Base-by-base conservation (phyloP, 2,113 vertebrate species). In the Nothocercus julius region DNA sequence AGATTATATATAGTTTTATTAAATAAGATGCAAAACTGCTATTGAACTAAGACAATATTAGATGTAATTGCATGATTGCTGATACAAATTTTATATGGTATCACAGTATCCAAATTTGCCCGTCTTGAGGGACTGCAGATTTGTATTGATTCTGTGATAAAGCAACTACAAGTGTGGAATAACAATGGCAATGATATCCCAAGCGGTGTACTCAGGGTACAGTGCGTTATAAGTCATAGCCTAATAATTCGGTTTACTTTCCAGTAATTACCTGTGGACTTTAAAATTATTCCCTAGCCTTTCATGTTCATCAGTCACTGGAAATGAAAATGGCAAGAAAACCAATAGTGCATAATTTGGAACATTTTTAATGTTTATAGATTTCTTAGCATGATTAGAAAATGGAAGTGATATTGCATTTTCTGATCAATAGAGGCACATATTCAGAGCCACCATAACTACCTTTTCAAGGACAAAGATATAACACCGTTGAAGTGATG, bases 141-240 rank as follows among this genome's bases (percentile, higher is more conserved):
- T 91, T 25, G 78, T 94, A 96, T 95, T 93, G 95, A 97, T 97
- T 97, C 89, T 86, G 30, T 95, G 59, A 96, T 97, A 95, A 96
- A 96, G 27, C 47, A 70, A 49, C 91, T 94, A 54, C 45, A 38
- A 42, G 21, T 82, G 45, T 82, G 89, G 89, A 96, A 95, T 94
- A 97, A 90, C 30, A 90, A 88, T 93, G 45, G 9, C 45, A 95
- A 49, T 88, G 77, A 77, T 54, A 22, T 83, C 66, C 27, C 76
- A 20, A 54, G 16, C 40, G 44, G 70, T 90, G 44, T 81, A 61
- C 49, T 47, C 63, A 28, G 27, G 34, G 14, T 82, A 51, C 63
- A 34, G n/a, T 38, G 16, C 80, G 47, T 68, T 90, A 61, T 47
- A 95, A 96, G 42, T 92, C 84, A 92, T 22, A 77, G 69, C 38